Base-by-base conservation (phyloP, 1,140 invertebrate genomes). In the Zaprionus davidi region DNA sequence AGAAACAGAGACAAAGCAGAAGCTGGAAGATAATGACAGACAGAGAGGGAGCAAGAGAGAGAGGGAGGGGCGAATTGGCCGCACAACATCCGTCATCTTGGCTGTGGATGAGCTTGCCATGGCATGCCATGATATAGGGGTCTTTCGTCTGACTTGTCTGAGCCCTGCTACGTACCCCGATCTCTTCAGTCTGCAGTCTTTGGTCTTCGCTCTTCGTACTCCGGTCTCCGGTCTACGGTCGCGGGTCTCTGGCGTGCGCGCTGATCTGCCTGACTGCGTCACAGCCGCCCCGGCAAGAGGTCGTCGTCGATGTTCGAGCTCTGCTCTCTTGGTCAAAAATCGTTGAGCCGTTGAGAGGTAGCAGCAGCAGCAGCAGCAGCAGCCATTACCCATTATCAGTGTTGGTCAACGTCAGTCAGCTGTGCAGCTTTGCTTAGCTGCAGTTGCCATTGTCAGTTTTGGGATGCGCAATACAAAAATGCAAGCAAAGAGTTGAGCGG, bases 251-350 rank as follows among this genome's bases (percentile, higher is more conserved):
- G 84, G 85, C 85, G 85, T 88, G 85, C 79, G 85, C 85, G 71
- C 85, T 85, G 85, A 90, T 88, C 81, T 88, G 85, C 81, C 85
- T 88, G 85, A 88, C 81, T 88, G 85, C 85, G 58, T 72, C 71
- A 53, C 84, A 76, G 76, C 76, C 67, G 80, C 82, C 64, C 78
- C 78, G 72, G 51, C 69, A 76, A 57, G 66, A 76, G 69, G 79
- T 85, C 75, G 79, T 85, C 71, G 67, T 51, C 57, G 31, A 38
- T 56, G 60, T 41, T 67, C 41, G 41, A 49, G 26, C 59, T 49
- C 44, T 28, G 22, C 28, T 46, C 38, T 65, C 71, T 81, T 81
- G 67, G 66, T 78, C 72, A 76, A 75, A 78, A 75, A 78, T 78
- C 76, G 76, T 78, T 78, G 76, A 78, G 76, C 71, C 76, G 76